Evolutionary conservation across 2,797 vertebrate genomes (phyloP).

Genomic region (Psittacula echo): DNA sequence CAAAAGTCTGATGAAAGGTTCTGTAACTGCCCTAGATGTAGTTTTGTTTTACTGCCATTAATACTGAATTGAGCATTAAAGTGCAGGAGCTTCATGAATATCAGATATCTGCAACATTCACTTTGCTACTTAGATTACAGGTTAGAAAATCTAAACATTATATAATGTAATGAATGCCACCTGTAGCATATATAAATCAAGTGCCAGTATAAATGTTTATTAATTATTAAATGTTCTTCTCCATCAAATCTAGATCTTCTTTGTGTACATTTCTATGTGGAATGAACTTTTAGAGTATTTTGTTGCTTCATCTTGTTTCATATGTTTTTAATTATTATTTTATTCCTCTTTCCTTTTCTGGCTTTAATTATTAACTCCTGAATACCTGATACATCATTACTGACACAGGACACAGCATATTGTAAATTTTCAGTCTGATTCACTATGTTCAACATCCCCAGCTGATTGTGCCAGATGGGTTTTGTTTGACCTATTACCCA

Average conservation of each 20-base stretch:
- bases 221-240: neutral
- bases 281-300: neutral
- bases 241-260: neutral
- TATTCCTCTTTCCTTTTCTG: neutral
- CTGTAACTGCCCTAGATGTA: neutral
- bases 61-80: neutral
- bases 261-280: neutral
- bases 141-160: neutral
- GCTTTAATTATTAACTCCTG: neutral
- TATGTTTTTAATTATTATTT: neutral
- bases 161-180: neutral
- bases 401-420: constrained; percentile 24
- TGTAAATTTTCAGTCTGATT: constrained; percentile 35
- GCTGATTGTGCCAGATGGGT: constrained; percentile 36
- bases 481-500: constrained; percentile 53
- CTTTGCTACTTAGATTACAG: neutral
- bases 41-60: neutral
- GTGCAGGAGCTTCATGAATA: neutral
- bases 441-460: neutral
- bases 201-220: neutral
- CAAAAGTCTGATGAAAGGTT: neutral
- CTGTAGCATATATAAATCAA: neutral
- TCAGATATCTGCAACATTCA: neutral
- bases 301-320: neutral
- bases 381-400: neutral